These are phyloP conservation scores for Lasioglossum vierecki DNA, from an alignment of 2,888 invertebrate genomes.

Conservation along the genomic window DNA sequence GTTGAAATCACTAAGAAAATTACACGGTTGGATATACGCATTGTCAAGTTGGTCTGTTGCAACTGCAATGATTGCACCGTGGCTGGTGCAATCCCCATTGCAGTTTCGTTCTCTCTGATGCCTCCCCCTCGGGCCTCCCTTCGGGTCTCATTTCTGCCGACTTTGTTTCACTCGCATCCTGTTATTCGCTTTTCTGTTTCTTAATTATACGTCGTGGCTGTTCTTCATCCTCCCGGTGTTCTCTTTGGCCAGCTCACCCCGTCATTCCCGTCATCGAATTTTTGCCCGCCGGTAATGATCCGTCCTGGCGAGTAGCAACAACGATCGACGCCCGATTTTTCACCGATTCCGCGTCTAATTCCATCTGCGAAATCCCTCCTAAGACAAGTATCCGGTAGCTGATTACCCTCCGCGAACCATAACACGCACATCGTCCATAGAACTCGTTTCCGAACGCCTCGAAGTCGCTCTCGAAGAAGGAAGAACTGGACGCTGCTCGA, in stretches of 20 bases:
- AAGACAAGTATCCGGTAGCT: slow-evolving; percentile 69
- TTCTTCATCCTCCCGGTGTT: neutral
- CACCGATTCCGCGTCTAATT: slow-evolving; percentile 59
- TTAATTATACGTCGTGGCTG: slow-evolving; percentile 23
- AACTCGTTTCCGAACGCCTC: slow-evolving; percentile 56
- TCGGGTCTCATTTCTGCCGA: slow-evolving; percentile 7
- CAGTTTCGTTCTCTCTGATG: neutral
- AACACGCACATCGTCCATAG: slow-evolving; percentile 62
- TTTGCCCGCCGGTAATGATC: slow-evolving; percentile 37
- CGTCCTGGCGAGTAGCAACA: slow-evolving; percentile 14
- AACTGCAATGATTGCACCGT: neutral
- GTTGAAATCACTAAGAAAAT: neutral
- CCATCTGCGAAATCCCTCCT: slow-evolving; percentile 51
- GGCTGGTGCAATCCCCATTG: slow-evolving; percentile 16
- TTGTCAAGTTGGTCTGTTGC: neutral
- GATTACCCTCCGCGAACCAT: slow-evolving; percentile 67
- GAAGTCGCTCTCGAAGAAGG: slow-evolving; percentile 28
- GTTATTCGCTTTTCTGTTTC: slow-evolving; percentile 36
- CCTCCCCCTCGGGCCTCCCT: neutral
- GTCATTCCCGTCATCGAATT: slow-evolving; percentile 37
- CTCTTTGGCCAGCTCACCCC: slow-evolving; percentile 8
- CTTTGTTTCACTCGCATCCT: slow-evolving; percentile 21
- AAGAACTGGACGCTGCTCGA: slow-evolving; percentile 4
- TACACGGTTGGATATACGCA: neutral
- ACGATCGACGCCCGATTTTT: slow-evolving; percentile 36